Percentiles rank a stretch among this genome's conserved stretches.
These are phyloP conservation scores for Ligdia adustata DNA, from an alignment of 2,888 invertebrate species.

Conservation along the genomic window DNA sequence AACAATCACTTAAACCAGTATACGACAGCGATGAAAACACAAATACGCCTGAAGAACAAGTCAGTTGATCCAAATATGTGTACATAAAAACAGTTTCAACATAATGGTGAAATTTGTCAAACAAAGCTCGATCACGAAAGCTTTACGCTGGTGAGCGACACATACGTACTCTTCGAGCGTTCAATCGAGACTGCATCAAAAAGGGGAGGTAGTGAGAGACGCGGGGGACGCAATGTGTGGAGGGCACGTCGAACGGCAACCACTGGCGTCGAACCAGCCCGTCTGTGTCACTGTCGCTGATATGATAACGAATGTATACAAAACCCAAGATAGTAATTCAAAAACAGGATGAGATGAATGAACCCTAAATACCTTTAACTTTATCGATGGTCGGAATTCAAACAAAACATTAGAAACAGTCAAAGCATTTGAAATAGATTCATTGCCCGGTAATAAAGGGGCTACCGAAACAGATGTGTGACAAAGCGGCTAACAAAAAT, in stretches of 20 bases:
- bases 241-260: slow-evolving; percentile 58
- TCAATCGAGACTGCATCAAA: slow-evolving; percentile 73
- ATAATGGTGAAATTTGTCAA: slow-evolving; percentile 57
- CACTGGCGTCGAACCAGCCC: slow-evolving; percentile 68
- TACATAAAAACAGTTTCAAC: slow-evolving; percentile 53
- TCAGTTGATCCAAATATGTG: slow-evolving; percentile 43
- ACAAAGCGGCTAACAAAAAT: slow-evolving; percentile 60
- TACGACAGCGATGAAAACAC: slow-evolving; percentile 40
- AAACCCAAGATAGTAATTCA: slow-evolving; percentile 53
- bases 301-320: slow-evolving; percentile 80
- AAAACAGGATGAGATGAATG: slow-evolving; percentile 46
- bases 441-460: slow-evolving; percentile 47
- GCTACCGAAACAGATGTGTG: slow-evolving; percentile 60
- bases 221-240: slow-evolving; percentile 59
- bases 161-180: slow-evolving; percentile 48
- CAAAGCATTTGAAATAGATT: slow-evolving; percentile 43
- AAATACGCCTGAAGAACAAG: slow-evolving; percentile 50
- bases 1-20: slow-evolving; percentile 49
- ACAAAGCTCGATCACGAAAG: slow-evolving; percentile 78
- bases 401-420: slow-evolving; percentile 16
- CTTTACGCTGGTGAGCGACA: slow-evolving; percentile 48
- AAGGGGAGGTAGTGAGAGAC: slow-evolving; percentile 46
- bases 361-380: slow-evolving; percentile 34
- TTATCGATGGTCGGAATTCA: slow-evolving; percentile 14
- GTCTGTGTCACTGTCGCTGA: slow-evolving; percentile 68